Conservation (phyloP, 2,888 invertebrate species). For the Drosophila monieri region DNA sequence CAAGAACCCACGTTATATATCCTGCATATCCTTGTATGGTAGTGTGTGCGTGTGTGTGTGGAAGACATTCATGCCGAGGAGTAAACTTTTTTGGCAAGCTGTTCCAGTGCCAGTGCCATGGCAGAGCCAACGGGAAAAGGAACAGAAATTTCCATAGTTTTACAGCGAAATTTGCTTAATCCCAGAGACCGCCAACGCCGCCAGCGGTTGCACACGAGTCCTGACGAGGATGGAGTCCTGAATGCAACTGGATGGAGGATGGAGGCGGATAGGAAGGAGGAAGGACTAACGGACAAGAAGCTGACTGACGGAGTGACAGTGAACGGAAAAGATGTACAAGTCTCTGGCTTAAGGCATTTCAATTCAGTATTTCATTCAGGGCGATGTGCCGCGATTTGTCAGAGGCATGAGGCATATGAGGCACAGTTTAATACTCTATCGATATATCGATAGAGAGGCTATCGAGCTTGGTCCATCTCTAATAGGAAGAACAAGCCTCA, state of each 20-base stretch:
- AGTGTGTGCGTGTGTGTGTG: constrained; percentile 16
- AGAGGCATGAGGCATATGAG: constrained; percentile 5
- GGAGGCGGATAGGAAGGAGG: not conserved
- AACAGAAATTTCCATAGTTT: constrained; percentile 42
- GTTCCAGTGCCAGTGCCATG: constrained; percentile 8
- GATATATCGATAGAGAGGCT: too few relatives aligned
- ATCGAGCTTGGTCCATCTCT: not conserved
- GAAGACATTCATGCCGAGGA: not conserved
- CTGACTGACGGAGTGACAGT: constrained; percentile 11
- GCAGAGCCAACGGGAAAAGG: not conserved
- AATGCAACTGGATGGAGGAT: not conserved
- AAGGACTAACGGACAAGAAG: not conserved
- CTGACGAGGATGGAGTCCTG: not conserved
- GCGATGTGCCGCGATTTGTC: constrained; percentile 28
- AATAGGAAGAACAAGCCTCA: not conserved
- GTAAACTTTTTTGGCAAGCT: constrained; percentile 37
- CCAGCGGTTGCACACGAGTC: constrained; percentile 27
- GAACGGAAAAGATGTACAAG: constrained; percentile 18
- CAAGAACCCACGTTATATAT: not conserved
- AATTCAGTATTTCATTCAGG: constrained; percentile 19
- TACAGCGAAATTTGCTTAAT: constrained; percentile 44
- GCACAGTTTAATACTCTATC: too few relatives aligned
- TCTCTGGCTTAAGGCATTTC: constrained; percentile 39
- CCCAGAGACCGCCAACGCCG: constrained; percentile 33
- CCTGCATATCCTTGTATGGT: not conserved